Conservation (phyloP, 2,113 vertebrate species). For the Mustelus asterias region DNA sequence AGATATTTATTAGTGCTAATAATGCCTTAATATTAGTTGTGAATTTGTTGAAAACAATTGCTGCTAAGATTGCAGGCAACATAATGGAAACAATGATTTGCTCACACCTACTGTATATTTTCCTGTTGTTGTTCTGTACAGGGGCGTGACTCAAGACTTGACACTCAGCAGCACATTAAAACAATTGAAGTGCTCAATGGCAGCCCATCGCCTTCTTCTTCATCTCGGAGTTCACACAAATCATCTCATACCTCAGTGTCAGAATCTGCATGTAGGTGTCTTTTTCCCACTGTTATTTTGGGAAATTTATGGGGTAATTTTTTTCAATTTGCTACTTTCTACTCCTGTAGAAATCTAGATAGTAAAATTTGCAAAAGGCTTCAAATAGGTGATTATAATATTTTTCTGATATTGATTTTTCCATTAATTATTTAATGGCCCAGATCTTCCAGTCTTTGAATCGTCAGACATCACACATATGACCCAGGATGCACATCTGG, state of each 20-base stretch:
- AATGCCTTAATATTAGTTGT: neutral
- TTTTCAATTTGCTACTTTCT: neutral
- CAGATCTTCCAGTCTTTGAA: neutral
- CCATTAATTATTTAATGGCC: neutral
- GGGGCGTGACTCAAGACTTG: slow-evolving; percentile 55
- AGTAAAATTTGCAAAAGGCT: neutral
- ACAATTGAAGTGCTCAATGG: slow-evolving; percentile 54
- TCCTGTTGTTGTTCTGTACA: slow-evolving; percentile 45
- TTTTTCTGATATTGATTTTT: neutral
- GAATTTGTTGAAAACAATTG: neutral
- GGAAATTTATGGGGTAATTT: neutral
- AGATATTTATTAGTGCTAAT: neutral
- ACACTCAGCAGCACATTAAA: slow-evolving; percentile 56
- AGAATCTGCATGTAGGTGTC: slow-evolving; percentile 58
- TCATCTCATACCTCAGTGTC: slow-evolving; percentile 58
- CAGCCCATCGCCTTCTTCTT: slow-evolving; percentile 57
- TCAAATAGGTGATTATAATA: neutral
- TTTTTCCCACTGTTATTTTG: slow-evolving; percentile 36
- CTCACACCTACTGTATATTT: neutral
- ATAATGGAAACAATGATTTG: neutral
- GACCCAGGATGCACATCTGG: too few species aligned
- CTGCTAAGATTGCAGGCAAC: neutral
- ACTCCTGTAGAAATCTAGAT: neutral
- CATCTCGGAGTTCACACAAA: slow-evolving; percentile 62
- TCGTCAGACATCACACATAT: too few species aligned